A percentile compares a stretch with the other conserved stretches of the same genome.
phyloP scores from a whole-genome alignment of 2,888 invertebrate species.

The Scaptomyza parva region DNA sequence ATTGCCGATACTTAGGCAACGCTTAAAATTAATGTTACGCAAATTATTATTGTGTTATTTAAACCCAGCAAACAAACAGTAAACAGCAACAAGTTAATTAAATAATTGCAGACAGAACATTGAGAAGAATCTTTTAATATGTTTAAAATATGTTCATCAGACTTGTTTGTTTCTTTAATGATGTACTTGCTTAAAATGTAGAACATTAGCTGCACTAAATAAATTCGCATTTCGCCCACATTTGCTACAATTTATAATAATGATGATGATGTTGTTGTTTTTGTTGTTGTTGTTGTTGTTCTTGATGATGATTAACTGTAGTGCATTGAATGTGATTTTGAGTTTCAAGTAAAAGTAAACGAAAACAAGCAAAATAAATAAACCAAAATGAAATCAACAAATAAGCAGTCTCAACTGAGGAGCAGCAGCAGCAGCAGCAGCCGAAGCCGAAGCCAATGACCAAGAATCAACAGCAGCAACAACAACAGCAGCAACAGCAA shows the following conservation, averaged over 20 bases:
- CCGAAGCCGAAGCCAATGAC: constrained; percentile 70
- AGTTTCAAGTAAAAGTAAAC: constrained; percentile 69
- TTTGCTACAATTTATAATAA: constrained; percentile 22
- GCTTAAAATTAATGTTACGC: constrained; percentile 53
- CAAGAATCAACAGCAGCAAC: constrained; percentile 70
- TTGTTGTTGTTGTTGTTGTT: constrained; percentile 25
- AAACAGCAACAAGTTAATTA: constrained; percentile 16
- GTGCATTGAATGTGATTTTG: constrained; percentile 47
- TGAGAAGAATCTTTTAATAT: background rate
- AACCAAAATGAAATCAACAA: constrained; percentile 77
- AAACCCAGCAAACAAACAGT: constrained; percentile 1
- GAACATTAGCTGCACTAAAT: constrained; percentile 34
- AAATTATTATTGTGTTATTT: constrained; percentile 41
- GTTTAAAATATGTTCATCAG: too few relatives aligned
- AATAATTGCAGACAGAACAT: background rate
- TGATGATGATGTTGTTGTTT: constrained; percentile 30
- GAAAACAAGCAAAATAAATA: constrained; percentile 70
- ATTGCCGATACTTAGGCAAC: constrained; percentile 55
- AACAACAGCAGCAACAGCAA: constrained; percentile 23
- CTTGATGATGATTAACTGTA: constrained; percentile 18
- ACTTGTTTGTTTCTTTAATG: background rate
- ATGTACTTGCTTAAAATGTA: constrained; percentile 5
- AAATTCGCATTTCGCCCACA: constrained; percentile 33
- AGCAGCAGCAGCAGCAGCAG: constrained; percentile 56
- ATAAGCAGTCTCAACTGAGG: constrained; percentile 58